These are phyloP conservation scores for Mystacides longicornis DNA, from an alignment of 2,888 invertebrate genomes.

Conservation along the genomic window DNA sequence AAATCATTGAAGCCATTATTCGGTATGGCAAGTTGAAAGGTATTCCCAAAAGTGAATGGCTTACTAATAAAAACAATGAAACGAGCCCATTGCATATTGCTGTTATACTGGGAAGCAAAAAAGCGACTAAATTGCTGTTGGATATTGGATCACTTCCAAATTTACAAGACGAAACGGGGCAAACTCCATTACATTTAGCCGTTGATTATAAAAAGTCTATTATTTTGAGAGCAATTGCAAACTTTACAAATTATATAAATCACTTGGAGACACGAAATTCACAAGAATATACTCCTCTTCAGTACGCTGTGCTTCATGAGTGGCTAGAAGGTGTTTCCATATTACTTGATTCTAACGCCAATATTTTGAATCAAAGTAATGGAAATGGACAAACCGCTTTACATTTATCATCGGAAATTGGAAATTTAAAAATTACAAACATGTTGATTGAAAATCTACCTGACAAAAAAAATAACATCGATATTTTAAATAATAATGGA, in stretches of 20 bases:
- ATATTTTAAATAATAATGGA: constrained; percentile 42
- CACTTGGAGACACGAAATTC: constrained; percentile 33
- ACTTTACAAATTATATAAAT: constrained; percentile 15
- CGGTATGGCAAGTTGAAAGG: constrained; percentile 17
- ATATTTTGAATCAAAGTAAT: constrained; percentile 20
- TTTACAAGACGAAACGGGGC: constrained; percentile 39
- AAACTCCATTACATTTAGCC: constrained; percentile 47
- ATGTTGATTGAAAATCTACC: constrained; percentile 47
- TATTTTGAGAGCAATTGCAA: constrained; percentile 36
- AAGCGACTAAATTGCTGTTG: constrained; percentile 40
- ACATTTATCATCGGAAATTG: constrained; percentile 47
- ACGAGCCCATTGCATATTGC: constrained; percentile 49
- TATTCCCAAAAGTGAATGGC: constrained; percentile 32
- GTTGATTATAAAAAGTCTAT: constrained; percentile 40
- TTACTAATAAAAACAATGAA: constrained; percentile 29
- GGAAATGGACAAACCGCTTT: constrained; percentile 47
- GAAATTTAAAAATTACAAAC: constrained; percentile 42
- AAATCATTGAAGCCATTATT: constrained; percentile 13
- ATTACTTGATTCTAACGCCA: constrained; percentile 43
- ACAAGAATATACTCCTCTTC: constrained; percentile 47
- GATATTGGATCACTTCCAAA: constrained; percentile 39
- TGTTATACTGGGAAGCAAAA: constrained; percentile 39
- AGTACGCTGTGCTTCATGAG: constrained; percentile 43
- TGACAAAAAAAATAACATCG: constrained; percentile 42
- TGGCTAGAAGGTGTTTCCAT: constrained; percentile 49